Evolutionary conservation across 2,797 vertebrate genomes (phyloP), one percentile per base, ranked within the genome.

Genomic region (Sphenopsis melanotis): DNA sequence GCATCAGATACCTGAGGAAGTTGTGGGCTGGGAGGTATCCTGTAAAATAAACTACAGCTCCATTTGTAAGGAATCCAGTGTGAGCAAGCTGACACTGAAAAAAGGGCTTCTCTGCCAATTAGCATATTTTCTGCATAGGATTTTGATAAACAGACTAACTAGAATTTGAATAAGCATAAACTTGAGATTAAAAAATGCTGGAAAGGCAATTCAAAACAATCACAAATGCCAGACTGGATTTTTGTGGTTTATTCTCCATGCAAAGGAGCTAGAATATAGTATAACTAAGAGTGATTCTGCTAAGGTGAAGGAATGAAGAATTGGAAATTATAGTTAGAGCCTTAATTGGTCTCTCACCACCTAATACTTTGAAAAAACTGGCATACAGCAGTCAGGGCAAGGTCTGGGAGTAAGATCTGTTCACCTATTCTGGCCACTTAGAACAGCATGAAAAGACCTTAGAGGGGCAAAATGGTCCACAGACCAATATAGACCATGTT

Each of bases 81-180:
- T 0, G 14, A 80, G 50, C 26, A 46, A 60, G 42, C 12, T 52
- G 78, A 90, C 30, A 17, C 27, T 75, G 55, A 57, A 82, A 90
- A 84, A 65, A 10, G 24, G 14, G 7, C 18, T 78, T 89, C 52
- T 69, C 53, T 77, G 79, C 52, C 65, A 74, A n/a, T 63, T 90
- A 82, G 37, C 71, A 39, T 90, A 59, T 81, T 89, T 81, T 87
- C 83, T 0, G 0, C 84, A 37, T 72, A 55, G 61, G 37, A 53
- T 79, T 95, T 90, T 92, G 36, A 53, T 86, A 63, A 89, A 92
- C 37, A 87, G 47, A 77, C 61, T 65, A 93, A 83, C 22, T 84
- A 70, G 71, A 81, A 79, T 87, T 74, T 72, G 81, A 93, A 77
- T 89, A 89, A 89, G 64, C 46, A 72, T 92, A 89, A 93, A 82